Conservation (phyloP, 2,797 vertebrate genomes). For the Myotis findleyi region DNA sequence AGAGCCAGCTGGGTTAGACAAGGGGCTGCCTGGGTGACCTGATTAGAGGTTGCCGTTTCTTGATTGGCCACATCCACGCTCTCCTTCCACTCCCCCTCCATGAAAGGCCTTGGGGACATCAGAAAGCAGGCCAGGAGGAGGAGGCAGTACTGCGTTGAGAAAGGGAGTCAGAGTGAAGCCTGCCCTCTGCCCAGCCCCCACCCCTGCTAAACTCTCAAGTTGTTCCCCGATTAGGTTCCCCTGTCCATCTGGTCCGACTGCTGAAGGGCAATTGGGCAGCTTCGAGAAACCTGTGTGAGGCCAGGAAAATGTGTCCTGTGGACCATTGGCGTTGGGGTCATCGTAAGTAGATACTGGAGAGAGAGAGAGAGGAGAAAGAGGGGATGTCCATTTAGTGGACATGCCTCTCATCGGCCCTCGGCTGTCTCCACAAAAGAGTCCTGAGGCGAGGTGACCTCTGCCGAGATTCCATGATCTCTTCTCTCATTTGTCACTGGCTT, state of each 20-base stretch:
- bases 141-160: neutral
- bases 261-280: neutral
- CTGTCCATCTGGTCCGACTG: neutral
- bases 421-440: neutral
- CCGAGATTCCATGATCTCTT: neutral
- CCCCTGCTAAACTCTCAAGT: neutral
- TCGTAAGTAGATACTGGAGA: neutral
- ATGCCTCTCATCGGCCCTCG: neutral
- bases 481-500: neutral
- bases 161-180: neutral
- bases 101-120: constrained; percentile 45
- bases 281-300: neutral
- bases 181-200: neutral
- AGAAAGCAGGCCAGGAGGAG: constrained; percentile 68
- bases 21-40: constrained; percentile 60
- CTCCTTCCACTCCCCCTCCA: constrained; percentile 27
- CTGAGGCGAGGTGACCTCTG: neutral
- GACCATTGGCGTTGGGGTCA: neutral
- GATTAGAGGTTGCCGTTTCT: constrained; percentile 39
- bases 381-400: too few relatives aligned
- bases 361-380: neutral
- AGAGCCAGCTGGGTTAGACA: constrained; percentile 48
- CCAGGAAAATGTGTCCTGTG: neutral
- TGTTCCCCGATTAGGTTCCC: neutral
- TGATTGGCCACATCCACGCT: constrained; percentile 47